Base-by-base conservation (phyloP, 2,797 vertebrate genomes). In the Prunella strophiata region DNA sequence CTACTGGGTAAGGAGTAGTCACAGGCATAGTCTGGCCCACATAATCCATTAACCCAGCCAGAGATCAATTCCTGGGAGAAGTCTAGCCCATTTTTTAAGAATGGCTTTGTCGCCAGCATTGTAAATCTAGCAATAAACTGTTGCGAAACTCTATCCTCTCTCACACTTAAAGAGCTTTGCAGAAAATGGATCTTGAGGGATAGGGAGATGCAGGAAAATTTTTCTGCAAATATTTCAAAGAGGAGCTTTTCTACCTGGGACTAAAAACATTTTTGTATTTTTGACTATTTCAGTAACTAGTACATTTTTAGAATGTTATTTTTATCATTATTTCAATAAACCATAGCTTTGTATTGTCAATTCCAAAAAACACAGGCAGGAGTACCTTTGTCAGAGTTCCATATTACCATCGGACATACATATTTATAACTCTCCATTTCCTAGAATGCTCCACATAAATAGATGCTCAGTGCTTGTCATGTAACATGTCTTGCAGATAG, bases 81-180 rank as follows among this genome's bases (percentile, higher is more conserved):
- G 85, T 55, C 67, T 94, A 47, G 65, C 30, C 88, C 70, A 36
- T 61, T 93, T 92, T 95, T 94, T 76, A 85, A 72, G 58, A 88
- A 88, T 20, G 1, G 51, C 73, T 89, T 88, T 76, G 71, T 85
- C 0, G 2, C 77, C 74, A 73, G 67, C 43, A 38, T 63, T 92
- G 91, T 91, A 94, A 95, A 96, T 94, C 93, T 95, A 87, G 89
- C 74, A 88, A 90, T 85, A 90, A 94, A 76, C 80, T 91, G 59
- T 61, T 93, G 74, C 0, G 74, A 96, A 95, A 94, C 47, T 71
- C 74, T 88, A 90, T 93, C 82, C 83, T 72, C 55, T 81, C 68
- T 74, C 71, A 61, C 57, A 45, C 75, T 93, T 57, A 79, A 65
- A 85, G 59, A 89, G 77, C 67, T 85, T 87, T 89, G 72, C 38